Evolutionary conservation across 2,888 invertebrate species (phyloP).

Genomic region (Octonoba sinensis): DNA sequence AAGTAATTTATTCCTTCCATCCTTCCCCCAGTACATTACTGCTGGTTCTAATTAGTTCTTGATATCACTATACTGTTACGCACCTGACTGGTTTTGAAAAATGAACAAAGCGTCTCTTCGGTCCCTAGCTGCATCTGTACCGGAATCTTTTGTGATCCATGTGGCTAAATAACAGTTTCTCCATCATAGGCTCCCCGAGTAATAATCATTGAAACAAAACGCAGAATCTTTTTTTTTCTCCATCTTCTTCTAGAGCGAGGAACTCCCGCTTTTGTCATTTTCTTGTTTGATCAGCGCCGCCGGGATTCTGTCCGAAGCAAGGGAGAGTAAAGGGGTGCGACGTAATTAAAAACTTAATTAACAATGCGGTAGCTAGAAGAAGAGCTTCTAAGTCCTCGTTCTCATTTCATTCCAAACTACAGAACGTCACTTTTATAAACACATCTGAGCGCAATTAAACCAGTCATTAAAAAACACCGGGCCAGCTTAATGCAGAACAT

Average conservation of each 20-base stretch:
- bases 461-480: conserved; percentile 63
- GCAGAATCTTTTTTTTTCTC: conserved; percentile 16
- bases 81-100: too few relatives aligned
- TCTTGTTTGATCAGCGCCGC: conserved; percentile 60
- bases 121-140: too few relatives aligned
- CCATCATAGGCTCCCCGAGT: conserved; percentile 23
- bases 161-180: conserved; percentile 23
- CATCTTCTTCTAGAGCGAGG: conserved; percentile 11
- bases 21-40: too few relatives aligned
- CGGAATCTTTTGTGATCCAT: too few relatives aligned
- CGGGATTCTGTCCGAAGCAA: conserved; percentile 42
- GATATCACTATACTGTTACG: too few relatives aligned
- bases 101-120: too few relatives aligned
- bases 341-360: conserved; percentile 64
- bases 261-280: conserved; percentile 47
- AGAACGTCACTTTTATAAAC: conserved; percentile 58
- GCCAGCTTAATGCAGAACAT: conserved; percentile 18
- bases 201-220: conserved; percentile 54
- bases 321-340: conserved; percentile 14
- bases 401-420: conserved; percentile 45
- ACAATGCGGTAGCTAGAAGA: conserved; percentile 58
- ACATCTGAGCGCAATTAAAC: conserved; percentile 62
- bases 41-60: too few relatives aligned
- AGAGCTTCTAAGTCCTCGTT: conserved; percentile 12
- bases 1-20: too few relatives aligned